Percentiles rank a stretch among this genome's conserved stretches.
Evolutionary conservation across 1,140 invertebrate genomes (phyloP).

Genomic region (Phortica variegata): DNA sequence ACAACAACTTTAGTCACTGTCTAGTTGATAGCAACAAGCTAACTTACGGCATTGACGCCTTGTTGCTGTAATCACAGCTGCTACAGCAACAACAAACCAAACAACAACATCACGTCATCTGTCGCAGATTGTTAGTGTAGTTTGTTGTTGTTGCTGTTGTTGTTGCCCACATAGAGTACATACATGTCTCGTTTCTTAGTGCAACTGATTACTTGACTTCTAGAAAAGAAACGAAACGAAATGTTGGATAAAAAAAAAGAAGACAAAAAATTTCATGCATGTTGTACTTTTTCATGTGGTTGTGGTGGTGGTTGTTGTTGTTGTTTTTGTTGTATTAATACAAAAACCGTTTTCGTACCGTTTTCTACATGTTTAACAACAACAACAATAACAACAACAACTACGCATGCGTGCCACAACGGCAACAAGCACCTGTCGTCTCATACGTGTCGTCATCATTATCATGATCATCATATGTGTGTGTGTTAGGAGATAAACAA

Average conservation of each 20-base stretch:
- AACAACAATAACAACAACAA: conserved; percentile 5
- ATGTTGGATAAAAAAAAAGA: too few relatives aligned
- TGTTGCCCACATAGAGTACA: conserved; percentile 31
- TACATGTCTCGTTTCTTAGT: conserved; percentile 33
- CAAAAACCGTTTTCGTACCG: too few relatives aligned
- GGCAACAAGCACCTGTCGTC: conserved; percentile 4
- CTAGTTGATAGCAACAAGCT: conserved; percentile 7
- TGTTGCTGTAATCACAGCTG: conserved; percentile 37
- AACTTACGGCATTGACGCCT: conserved; percentile 48
- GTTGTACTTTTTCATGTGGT: conserved; percentile 23
- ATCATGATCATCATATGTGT: too few relatives aligned
- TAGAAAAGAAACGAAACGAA: too few relatives aligned
- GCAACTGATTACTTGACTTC: conserved; percentile 1
- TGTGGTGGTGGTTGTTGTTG: conserved; percentile 19
- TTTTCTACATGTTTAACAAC: not conserved
- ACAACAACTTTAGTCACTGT: too few relatives aligned
- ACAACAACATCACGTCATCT: not conserved
- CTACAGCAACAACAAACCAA: too few relatives aligned
- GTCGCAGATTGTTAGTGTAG: conserved; percentile 2
- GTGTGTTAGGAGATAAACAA: too few relatives aligned
- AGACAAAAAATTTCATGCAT: conserved; percentile 43
- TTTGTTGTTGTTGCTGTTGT: conserved; percentile 7
- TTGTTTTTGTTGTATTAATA: conserved; percentile 3
- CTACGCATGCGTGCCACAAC: conserved; percentile 44
- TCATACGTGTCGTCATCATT: too few relatives aligned